These are phyloP conservation scores for Pseudorasbora parva DNA, from an alignment of 2,113 vertebrate genomes.

Conservation along the genomic window DNA sequence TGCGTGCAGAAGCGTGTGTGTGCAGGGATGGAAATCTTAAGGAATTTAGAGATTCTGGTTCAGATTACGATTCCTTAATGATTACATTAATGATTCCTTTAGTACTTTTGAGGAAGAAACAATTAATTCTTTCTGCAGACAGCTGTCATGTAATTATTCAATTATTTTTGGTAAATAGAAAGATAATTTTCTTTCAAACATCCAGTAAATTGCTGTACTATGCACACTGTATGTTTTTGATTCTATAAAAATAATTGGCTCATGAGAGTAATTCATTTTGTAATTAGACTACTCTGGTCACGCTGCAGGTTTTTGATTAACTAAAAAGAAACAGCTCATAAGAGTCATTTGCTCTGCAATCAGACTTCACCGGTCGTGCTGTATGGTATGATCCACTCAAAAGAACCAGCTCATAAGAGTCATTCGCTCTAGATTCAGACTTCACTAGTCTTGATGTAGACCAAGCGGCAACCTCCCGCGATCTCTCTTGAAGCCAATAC, in stretches of 20 bases:
- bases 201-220: not conserved
- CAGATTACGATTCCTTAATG: not conserved
- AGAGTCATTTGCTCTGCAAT: no score
- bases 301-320: not conserved
- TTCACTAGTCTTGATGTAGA: no score
- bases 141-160: not conserved
- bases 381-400: no score
- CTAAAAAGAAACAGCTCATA: no score
- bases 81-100: not conserved
- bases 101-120: not conserved
- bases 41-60: constrained; percentile 55
- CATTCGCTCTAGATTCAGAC: no score
- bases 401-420: no score
- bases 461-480: no score
- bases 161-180: not conserved
- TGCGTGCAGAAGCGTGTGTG: not conserved
- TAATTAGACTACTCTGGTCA: not conserved
- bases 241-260: not conserved
- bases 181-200: not conserved
- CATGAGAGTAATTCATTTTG: not conserved
- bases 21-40: not conserved
- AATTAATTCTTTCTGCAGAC: not conserved
- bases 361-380: no score
- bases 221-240: not conserved
- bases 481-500: no score